phyloP scores from a whole-genome alignment of 2,797 vertebrate species.

The Sus cebifrons region DNA sequence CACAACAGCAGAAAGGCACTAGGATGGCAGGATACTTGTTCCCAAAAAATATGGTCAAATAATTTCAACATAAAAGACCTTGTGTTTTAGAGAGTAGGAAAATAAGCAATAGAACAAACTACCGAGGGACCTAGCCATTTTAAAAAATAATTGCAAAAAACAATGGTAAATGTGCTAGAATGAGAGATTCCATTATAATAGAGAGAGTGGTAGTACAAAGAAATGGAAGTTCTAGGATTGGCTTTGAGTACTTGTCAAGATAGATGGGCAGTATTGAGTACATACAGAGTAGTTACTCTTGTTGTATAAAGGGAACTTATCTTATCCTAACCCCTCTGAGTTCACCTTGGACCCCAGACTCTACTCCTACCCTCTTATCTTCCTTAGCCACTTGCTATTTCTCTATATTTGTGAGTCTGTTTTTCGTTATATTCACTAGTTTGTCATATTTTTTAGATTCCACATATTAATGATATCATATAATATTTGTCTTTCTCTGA shows the following conservation, averaged over 20 bases:
- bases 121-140: conserved; percentile 5
- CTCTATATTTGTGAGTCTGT: neutral
- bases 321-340: neutral
- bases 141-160: conserved; percentile 27
- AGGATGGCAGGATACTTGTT: conserved; percentile 10
- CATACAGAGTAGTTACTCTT: neutral
- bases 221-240: neutral
- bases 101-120: conserved; percentile 15
- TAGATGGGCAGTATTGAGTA: neutral
- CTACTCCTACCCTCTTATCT: neutral
- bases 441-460: neutral
- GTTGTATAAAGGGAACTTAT: neutral
- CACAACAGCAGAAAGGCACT: neutral
- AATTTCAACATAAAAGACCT: neutral
- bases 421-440: neutral
- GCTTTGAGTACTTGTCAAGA: neutral
- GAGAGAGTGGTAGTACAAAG: neutral
- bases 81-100: neutral
- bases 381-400: neutral
- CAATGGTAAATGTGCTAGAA: neutral
- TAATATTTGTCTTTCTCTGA: neutral
- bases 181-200: conserved; percentile 37
- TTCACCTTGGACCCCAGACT: neutral
- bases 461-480: neutral
- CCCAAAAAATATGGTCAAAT: neutral